Evolutionary conservation across 2,113 vertebrate genomes (phyloP), one percentile per base, ranked within the genome.

Genomic region (Pygoscelis adeliae): DNA sequence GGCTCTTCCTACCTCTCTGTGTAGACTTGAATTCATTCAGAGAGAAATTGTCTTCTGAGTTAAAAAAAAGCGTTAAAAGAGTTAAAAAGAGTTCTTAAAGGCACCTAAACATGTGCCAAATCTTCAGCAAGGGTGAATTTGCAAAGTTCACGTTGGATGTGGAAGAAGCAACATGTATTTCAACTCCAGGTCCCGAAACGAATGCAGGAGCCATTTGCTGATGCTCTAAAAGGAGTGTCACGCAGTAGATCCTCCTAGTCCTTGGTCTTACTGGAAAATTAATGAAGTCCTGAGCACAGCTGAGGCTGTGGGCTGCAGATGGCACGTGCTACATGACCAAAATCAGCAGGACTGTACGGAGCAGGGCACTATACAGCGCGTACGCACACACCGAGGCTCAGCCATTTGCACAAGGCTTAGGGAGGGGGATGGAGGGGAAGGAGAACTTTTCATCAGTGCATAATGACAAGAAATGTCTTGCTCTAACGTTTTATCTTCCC

Each of bases 381-480:
- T 19, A n/a, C 0, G 0, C n/a, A 32, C 52, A 15, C 0, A 0
- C 9, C 0, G 0, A 65, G 29, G 49, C 53, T 72, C 49, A 72
- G 90, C 16, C 49, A 29, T 29, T n/a, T 44, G 30, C 40, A 38
- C 8, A 11, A 42, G 38, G 22, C 52, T 66, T 25, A 30, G 25
- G 49, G 32, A 47, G 18, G 40, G 22, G 10, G 19, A 21, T 42
- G 52, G 5, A 89, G 11, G 14, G 29, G 20, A 47, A 80, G 7
- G 18, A 50, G 23, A 50, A 44, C 17, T 61, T 81, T 55, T 55
- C 40, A 40, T 38, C 15, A 32, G 34, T 6, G 18, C 30, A 30
- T 18, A n/a, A 66, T 27, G 36, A 58, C 56, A 82, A 74, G 55
- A 85, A 85, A 88, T 16, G 5, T 29, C 55, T 56, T 85, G 18